Evolutionary conservation across 2,888 invertebrate species (phyloP), one percentile per base, ranked within the genome.

Genomic region (Hirtodrosophila confusa): DNA sequence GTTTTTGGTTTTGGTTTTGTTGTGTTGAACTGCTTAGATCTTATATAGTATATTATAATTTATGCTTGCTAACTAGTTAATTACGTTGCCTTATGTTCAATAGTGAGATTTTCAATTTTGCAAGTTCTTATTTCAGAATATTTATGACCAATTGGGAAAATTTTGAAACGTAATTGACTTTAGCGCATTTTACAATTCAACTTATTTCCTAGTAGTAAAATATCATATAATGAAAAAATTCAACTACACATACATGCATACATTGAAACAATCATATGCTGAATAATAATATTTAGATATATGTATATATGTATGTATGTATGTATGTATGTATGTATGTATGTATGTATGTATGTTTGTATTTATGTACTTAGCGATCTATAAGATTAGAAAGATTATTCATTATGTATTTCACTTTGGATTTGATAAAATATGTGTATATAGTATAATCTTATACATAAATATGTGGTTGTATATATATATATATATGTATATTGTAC

Each of bases 141-240:
- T 36, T 45, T 47, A n/a, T 29, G 43, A 51, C 50, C 65, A 67
- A 64, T 57, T 43, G 35, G 33, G 39, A 50, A 39, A 65, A 62
- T 60, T 66, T 60, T 36, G 57, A 64, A 70, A 75, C 67, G 67
- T 75, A 75, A 75, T 75, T 75, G 75, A 75, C 75, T 58, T 70
- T 61, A 63, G 60, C 74, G 67, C 70, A 40, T 41, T 70, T 55
- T 65, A 73, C 57, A 45, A 17, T 61, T 27, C 24, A 50, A 37
- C 51, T 62, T 61, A 68, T 8, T 27, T 27, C 36, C 24, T 27
- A 41, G 43, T 58, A 65, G 10, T 17, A 33, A 33, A 67, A 50
- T n/a, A 55, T 40, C 9, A 33, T 57, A 43, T 71, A 67, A 58
- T 63, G 36, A 35, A 54, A 55, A 71, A 72, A 67, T 17, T 51